phyloP scores from a whole-genome alignment of 1,140 invertebrate genomes.

The Coelopa frigida region DNA sequence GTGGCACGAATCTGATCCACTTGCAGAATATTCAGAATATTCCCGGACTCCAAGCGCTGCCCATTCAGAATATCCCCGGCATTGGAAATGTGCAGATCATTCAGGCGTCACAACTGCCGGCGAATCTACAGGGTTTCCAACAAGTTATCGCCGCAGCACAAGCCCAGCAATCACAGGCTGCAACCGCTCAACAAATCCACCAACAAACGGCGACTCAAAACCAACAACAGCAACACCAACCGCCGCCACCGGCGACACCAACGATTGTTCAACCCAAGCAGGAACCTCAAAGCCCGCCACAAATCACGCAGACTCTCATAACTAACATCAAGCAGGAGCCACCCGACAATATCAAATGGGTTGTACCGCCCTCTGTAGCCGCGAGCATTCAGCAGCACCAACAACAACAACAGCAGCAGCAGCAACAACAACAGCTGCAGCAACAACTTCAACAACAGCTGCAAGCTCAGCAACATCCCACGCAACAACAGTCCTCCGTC shows the following conservation, averaged over 20 bases:
- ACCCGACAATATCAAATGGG: slow-evolving; percentile 23
- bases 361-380: slow-evolving; percentile 13
- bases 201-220: slow-evolving; percentile 1
- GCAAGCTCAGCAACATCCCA: slow-evolving; percentile 18
- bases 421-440: slow-evolving; percentile 23
- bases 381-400: slow-evolving; percentile 30
- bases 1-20: slow-evolving; percentile 28
- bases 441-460: slow-evolving; percentile 31
- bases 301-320: slow-evolving; percentile 22
- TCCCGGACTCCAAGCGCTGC: slow-evolving; percentile 51
- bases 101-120: slow-evolving; percentile 35
- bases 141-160: slow-evolving; percentile 28
- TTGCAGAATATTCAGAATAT: slow-evolving; percentile 37
- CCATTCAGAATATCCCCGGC: slow-evolving; percentile 65
- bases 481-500: slow-evolving; percentile 10
- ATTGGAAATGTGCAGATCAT: slow-evolving; percentile 68
- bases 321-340: slow-evolving; percentile 41
- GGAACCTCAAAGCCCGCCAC: slow-evolving; percentile 35
- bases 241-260: slow-evolving; percentile 18
- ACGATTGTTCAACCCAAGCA: slow-evolving; percentile 29
- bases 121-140: slow-evolving; percentile 29
- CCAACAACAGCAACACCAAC: slow-evolving; percentile 6
- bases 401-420: slow-evolving; percentile 25
- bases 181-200: not conserved
- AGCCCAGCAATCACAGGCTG: not conserved